Conservation (phyloP, 2,113 vertebrate genomes). For the Pavo muticus region DNA sequence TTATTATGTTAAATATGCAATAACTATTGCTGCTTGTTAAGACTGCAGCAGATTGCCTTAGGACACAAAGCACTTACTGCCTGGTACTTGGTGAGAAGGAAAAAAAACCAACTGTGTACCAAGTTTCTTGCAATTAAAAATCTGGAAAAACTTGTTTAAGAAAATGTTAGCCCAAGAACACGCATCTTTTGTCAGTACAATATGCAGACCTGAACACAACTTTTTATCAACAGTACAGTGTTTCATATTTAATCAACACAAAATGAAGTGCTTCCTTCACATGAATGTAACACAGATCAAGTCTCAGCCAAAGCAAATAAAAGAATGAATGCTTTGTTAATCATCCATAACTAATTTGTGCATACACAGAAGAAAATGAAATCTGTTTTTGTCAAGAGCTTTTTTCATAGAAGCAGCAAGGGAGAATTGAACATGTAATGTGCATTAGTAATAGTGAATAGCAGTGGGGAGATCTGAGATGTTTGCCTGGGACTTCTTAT, state of each 20-base stretch:
- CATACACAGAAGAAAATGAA: conserved; percentile 73
- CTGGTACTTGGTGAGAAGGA: neutral
- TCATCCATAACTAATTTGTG: conserved; percentile 83
- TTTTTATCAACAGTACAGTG: conserved; percentile 68
- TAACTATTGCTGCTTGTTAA: neutral
- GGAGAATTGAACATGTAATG: conserved; percentile 50
- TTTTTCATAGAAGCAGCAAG: conserved; percentile 74
- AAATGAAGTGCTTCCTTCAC: conserved; percentile 78
- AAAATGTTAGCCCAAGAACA: conserved; percentile 62
- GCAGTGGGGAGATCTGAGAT: conserved; percentile 1
- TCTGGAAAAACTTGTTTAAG: conserved; percentile 65
- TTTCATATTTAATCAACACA: conserved; percentile 74
- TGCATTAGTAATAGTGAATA: conserved; percentile 36
- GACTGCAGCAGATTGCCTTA: neutral
- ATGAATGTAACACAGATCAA: conserved; percentile 71
- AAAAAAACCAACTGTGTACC: neutral
- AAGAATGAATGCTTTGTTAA: conserved; percentile 82
- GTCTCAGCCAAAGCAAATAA: conserved; percentile 83
- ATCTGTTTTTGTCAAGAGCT: conserved; percentile 75
- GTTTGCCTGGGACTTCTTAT: neutral
- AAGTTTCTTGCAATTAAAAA: conserved; percentile 58
- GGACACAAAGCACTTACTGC: neutral
- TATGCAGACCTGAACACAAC: conserved; percentile 38
- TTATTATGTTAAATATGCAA: neutral
- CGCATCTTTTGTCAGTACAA: conserved; percentile 57